These are phyloP conservation scores for Sterna hirundo DNA, from an alignment of 2,113 vertebrate genomes.

Conservation along the genomic window DNA sequence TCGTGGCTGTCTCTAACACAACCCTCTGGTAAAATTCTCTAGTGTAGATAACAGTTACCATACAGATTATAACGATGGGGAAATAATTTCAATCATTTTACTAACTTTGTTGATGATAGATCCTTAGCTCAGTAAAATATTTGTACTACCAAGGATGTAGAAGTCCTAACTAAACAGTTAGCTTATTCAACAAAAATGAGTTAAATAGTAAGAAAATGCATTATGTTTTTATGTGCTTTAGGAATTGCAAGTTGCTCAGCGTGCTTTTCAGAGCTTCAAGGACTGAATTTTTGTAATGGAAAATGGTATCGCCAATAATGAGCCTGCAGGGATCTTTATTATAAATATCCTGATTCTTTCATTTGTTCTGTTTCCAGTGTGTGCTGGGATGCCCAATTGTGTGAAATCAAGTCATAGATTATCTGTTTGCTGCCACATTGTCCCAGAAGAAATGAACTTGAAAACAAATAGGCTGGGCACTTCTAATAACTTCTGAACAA, in stretches of 20 bases:
- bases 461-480: constrained; percentile 1
- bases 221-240: neutral
- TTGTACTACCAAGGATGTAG: neutral
- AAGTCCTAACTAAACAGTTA: neutral
- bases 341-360: constrained; percentile 57
- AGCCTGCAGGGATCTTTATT: constrained; percentile 55
- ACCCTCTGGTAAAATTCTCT: neutral
- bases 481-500: constrained; percentile 13
- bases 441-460: constrained; percentile 30
- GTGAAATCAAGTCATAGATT: constrained; percentile 77
- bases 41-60: neutral
- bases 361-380: constrained; percentile 67
- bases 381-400: constrained; percentile 56
- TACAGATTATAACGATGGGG: neutral
- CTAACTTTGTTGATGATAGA: neutral
- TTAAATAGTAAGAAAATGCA: neutral
- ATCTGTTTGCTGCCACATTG: constrained; percentile 66
- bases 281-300: constrained; percentile 38
- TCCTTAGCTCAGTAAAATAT: neutral
- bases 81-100: neutral
- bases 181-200: neutral
- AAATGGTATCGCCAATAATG: constrained; percentile 59
- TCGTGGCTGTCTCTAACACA: neutral
- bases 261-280: neutral
- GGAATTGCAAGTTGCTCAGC: neutral